phyloP scores from a whole-genome alignment of 1,140 invertebrate species.

The Conus ventricosus region DNA sequence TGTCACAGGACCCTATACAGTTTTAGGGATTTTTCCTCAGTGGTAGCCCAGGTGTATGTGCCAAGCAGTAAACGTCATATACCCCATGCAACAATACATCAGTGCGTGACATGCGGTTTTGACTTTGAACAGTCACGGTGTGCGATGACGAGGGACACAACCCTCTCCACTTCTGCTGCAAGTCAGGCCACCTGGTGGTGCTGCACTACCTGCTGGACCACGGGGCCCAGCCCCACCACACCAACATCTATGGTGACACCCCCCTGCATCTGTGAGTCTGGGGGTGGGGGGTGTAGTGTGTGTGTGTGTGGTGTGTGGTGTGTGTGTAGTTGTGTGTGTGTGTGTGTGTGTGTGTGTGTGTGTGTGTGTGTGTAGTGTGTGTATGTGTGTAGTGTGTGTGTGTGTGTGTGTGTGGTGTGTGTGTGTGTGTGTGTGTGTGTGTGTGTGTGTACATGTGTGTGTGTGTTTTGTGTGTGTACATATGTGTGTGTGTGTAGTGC shows the following conservation, averaged over 20 bases:
- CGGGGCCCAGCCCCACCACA: slow-evolving; percentile 63
- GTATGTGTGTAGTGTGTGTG: too few species aligned
- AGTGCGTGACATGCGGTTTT: too few species aligned
- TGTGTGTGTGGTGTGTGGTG: not conserved
- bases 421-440: too few species aligned
- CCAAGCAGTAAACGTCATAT: too few species aligned
- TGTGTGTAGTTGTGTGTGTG: not conserved
- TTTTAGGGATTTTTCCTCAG: too few species aligned
- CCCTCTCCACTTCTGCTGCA: slow-evolving; percentile 76
- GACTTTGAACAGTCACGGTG: slow-evolving; percentile 65
- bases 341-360: not conserved
- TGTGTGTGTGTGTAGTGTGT: not conserved
- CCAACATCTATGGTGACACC: slow-evolving; percentile 77
- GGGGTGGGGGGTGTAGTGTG: not conserved
- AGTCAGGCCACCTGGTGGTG: slow-evolving; percentile 73
- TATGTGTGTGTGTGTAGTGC: not conserved
- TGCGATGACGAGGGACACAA: slow-evolving; percentile 76
- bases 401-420: too few species aligned
- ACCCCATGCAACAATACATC: too few species aligned
- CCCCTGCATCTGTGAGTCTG: slow-evolving; percentile 73
- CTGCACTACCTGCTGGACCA: slow-evolving; percentile 73
- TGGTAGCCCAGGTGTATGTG: too few species aligned
- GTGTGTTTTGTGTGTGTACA: not conserved
- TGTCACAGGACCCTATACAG: too few species aligned
- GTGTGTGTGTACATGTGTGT: too few species aligned